A percentile compares a stretch with the other conserved stretches of the same genome.
Conservation (phyloP, 2,113 vertebrate genomes). For the Microtus richardsoni region DNA sequence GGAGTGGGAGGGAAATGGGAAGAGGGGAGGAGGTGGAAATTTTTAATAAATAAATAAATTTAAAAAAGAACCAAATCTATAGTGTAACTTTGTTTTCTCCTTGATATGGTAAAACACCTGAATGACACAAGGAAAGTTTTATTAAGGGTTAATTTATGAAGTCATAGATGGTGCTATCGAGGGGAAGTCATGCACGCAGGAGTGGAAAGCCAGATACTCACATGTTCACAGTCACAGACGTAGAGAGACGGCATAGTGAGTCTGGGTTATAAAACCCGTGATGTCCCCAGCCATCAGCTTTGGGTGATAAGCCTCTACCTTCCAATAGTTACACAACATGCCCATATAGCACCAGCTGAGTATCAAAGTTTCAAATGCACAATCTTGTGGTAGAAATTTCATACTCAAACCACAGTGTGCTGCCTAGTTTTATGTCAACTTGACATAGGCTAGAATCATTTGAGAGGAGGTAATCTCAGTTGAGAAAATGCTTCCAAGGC, state of each 20-base stretch:
- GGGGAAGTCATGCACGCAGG: not conserved
- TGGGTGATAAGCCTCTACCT: too few relatives aligned
- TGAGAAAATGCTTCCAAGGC: not conserved
- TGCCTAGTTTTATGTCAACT: not conserved
- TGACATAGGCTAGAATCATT: not conserved
- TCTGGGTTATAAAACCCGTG: not conserved
- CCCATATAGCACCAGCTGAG: not conserved
- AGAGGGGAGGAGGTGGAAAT: too few relatives aligned
- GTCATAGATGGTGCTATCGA: not conserved
- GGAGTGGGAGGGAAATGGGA: too few relatives aligned
- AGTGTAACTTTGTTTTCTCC: not conserved
- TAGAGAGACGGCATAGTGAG: fast-evolving
- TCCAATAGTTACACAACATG: not conserved
- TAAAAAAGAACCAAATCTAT: not conserved
- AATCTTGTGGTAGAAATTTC: too few relatives aligned
- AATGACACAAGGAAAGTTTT: not conserved
- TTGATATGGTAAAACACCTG: not conserved
- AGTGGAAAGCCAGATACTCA: not conserved
- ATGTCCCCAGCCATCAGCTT: not conserved
- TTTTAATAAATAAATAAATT: too few relatives aligned
- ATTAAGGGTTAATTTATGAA: not conserved
- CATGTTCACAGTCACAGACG: not conserved
- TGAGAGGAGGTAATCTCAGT: too few relatives aligned
- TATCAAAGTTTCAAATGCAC: not conserved
- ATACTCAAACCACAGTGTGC: not conserved